Conservation (phyloP, 2,888 invertebrate species). For the Itoplectis maculator region DNA sequence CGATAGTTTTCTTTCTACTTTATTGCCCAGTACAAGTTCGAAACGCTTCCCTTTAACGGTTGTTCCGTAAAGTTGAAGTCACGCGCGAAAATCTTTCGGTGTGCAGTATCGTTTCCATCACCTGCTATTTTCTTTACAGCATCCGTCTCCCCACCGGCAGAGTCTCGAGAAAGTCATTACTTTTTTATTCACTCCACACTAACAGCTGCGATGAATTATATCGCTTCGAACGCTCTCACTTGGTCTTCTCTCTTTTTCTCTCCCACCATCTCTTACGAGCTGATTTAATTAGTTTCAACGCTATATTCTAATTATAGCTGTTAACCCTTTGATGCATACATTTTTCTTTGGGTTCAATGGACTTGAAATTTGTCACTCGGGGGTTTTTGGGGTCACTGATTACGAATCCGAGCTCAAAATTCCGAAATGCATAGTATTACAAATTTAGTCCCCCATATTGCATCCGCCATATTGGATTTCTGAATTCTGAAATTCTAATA, state of each 20-base stretch:
- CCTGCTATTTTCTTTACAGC: constrained; percentile 12
- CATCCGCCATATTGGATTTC: no score
- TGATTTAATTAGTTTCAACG: not conserved
- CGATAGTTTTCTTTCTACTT: not conserved
- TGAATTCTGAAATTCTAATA: no score
- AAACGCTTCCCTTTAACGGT: constrained; percentile 15
- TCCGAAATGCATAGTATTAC: no score
- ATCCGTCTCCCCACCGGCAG: not conserved
- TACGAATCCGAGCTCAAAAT: no score
- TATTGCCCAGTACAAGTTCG: not conserved
- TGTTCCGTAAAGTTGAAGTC: constrained; percentile 17
- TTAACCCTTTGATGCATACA: no score
- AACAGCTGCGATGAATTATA: constrained; percentile 8
- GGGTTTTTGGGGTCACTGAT: no score
- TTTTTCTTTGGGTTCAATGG: no score
- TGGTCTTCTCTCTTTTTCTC: not conserved
- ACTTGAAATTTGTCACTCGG: no score
- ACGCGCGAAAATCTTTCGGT: constrained; percentile 4
- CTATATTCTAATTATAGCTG: not conserved
- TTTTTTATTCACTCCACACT: constrained; percentile 2
- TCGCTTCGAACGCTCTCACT: not conserved
- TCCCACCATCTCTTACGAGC: not conserved
- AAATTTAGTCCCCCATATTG: no score
- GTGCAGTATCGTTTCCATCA: constrained; percentile 11
- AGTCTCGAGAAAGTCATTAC: constrained; percentile 13